Evolutionary conservation across 2,888 invertebrate species (phyloP).

Genomic region (Escarpia spicata): DNA sequence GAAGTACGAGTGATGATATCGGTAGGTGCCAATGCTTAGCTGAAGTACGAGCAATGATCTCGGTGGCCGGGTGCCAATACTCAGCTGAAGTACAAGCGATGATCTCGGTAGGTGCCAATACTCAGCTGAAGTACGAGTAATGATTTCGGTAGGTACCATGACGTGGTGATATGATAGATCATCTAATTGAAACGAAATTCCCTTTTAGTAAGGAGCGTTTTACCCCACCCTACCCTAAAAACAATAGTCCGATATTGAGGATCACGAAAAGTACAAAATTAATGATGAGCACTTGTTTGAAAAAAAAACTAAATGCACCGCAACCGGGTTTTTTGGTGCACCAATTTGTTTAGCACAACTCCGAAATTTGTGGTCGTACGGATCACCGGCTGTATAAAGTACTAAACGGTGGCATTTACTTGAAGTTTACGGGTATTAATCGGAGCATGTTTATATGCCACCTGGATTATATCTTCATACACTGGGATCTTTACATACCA

Average conservation of each 20-base stretch:
- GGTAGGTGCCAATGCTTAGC: not conserved
- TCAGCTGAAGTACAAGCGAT: not conserved
- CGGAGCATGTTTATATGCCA: not conserved
- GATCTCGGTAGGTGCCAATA: not conserved
- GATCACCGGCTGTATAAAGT: not conserved
- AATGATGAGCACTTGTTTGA: not conserved
- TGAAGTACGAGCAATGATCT: not conserved
- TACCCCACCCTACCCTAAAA: no score
- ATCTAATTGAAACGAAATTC: no score
- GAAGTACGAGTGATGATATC: not conserved
- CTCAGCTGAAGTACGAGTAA: not conserved
- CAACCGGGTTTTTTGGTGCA: not conserved
- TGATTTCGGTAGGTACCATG: not conserved
- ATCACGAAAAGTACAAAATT: not conserved
- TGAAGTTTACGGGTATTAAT: not conserved
- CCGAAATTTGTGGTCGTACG: not conserved
- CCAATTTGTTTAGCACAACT: not conserved
- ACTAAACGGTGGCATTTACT: not conserved
- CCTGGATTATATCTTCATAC: not conserved
- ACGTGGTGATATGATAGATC: no score
- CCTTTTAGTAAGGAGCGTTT: no score
- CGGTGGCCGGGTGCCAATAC: not conserved
- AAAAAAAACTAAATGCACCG: not conserved
- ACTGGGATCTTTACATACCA: not conserved
- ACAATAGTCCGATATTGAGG: not conserved